phyloP scores from a whole-genome alignment of 2,797 vertebrate species.

The Rhinatrema bivittatum region DNA sequence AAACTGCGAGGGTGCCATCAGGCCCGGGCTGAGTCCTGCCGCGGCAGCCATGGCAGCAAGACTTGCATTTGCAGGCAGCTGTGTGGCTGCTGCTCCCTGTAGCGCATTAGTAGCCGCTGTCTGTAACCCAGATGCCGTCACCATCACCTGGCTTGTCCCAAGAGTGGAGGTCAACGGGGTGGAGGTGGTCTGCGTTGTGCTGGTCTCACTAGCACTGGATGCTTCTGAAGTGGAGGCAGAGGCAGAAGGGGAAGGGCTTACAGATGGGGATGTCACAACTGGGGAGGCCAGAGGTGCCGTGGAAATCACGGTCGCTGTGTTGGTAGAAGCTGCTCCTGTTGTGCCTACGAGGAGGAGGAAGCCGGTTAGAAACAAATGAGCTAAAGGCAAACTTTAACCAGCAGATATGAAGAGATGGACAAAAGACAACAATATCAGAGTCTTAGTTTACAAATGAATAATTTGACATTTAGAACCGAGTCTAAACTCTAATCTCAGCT shows the following conservation, averaged over 20 bases:
- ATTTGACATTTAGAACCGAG: too few species aligned
- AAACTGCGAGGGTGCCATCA: slow-evolving; percentile 94
- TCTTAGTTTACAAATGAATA: too few species aligned
- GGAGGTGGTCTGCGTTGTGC: slow-evolving; percentile 74
- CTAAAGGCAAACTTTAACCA: too few species aligned
- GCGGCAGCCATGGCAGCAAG: slow-evolving; percentile 96
- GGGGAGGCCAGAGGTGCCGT: slow-evolving; percentile 77
- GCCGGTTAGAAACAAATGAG: slow-evolving; percentile 16
- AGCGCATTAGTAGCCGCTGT: slow-evolving; percentile 73
- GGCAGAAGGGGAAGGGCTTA: slow-evolving; percentile 76
- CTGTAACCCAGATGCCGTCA: slow-evolving; percentile 75
- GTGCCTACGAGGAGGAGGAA: slow-evolving; percentile 63
- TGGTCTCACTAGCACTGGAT: slow-evolving; percentile 63
- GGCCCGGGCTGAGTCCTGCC: slow-evolving; percentile 83
- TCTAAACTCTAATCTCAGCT: too few species aligned
- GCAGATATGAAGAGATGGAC: too few species aligned
- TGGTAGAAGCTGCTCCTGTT: slow-evolving; percentile 70
- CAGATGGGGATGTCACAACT: slow-evolving; percentile 71
- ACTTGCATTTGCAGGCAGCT: slow-evolving; percentile 84
- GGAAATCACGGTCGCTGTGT: slow-evolving; percentile 89
- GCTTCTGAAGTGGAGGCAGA: slow-evolving; percentile 56
- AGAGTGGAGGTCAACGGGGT: slow-evolving; percentile 69
- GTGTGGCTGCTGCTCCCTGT: slow-evolving; percentile 76
- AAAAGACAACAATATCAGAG: too few species aligned
- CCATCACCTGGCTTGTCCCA: slow-evolving; percentile 86